Evolutionary conservation across 1,140 invertebrate species (phyloP).

Genomic region (Pomacea maculata): DNA sequence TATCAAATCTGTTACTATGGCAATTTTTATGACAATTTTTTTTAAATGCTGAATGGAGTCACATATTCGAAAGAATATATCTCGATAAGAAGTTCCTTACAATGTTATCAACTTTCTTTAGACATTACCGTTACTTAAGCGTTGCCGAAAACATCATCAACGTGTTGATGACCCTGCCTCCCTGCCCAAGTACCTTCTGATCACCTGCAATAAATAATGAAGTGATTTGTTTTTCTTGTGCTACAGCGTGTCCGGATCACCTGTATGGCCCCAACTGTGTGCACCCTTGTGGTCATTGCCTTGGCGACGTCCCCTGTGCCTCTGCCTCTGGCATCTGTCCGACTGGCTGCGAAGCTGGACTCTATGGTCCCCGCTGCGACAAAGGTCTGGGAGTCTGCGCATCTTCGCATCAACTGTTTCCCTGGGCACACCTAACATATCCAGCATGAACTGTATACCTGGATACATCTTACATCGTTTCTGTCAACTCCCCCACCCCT

Average conservation of each 20-base stretch:
- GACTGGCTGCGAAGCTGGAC: slow-evolving; percentile 45
- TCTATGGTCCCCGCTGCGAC: slow-evolving; percentile 36
- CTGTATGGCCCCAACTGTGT: slow-evolving; percentile 42
- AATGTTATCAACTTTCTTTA: too few relatives aligned
- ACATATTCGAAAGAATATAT: too few relatives aligned
- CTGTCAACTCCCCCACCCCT: background rate
- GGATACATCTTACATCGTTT: background rate
- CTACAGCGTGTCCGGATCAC: slow-evolving; percentile 39
- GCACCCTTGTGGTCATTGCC: slow-evolving; percentile 44
- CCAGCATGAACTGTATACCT: too few relatives aligned
- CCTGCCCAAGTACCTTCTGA: too few relatives aligned
- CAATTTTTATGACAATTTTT: too few relatives aligned
- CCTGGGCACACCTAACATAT: background rate
- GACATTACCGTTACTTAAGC: too few relatives aligned
- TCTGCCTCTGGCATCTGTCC: slow-evolving; percentile 37
- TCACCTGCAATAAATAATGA: background rate
- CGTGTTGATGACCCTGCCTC: too few relatives aligned
- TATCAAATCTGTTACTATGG: too few relatives aligned
- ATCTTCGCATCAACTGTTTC: background rate
- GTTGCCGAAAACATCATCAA: too few relatives aligned
- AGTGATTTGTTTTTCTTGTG: background rate
- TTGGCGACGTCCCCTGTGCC: slow-evolving; percentile 43
- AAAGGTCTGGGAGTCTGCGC: slow-evolving; percentile 27
- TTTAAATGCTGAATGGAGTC: too few relatives aligned
- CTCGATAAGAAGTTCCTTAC: too few relatives aligned